Evolutionary conservation across 2,797 vertebrate species (phyloP).

Genomic region (Tangara arthus): DNA sequence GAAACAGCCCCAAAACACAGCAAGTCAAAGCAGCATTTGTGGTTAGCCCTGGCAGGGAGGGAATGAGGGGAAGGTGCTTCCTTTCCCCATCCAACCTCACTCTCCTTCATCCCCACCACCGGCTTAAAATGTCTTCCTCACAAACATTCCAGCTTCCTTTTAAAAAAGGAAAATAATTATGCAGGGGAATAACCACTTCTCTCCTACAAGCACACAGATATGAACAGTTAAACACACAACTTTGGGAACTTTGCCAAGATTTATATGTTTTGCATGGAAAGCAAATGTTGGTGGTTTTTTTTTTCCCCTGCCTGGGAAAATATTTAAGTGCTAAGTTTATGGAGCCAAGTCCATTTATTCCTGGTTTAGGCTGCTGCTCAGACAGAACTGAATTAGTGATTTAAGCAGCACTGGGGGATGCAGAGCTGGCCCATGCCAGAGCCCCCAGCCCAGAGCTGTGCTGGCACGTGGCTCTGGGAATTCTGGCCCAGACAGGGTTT

Average conservation of each 20-base stretch:
- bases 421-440: accelerated
- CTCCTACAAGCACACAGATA: neutral
- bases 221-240: neutral
- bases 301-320: constrained; percentile 43
- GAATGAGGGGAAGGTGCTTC: neutral
- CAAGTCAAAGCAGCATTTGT: neutral
- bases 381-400: neutral
- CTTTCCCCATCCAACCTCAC: neutral
- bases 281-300: constrained; percentile 6
- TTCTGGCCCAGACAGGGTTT: neutral
- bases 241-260: constrained; percentile 57
- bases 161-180: neutral
- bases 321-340: constrained; percentile 24
- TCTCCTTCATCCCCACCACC: neutral
- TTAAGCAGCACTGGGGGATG: neutral
- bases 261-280: constrained; percentile 59
- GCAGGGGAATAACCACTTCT: neutral
- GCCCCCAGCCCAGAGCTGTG: neutral
- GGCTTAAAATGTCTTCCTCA: neutral
- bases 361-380: constrained; percentile 7
- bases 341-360: constrained; percentile 42
- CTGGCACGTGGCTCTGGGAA: neutral
- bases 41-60: neutral
- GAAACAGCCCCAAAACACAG: neutral
- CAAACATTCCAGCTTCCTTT: neutral